Evolutionary conservation across 1,140 invertebrate genomes (phyloP), one percentile per base, ranked within the genome.

Genomic region (Gyrodactylus bullatarudis): DNA sequence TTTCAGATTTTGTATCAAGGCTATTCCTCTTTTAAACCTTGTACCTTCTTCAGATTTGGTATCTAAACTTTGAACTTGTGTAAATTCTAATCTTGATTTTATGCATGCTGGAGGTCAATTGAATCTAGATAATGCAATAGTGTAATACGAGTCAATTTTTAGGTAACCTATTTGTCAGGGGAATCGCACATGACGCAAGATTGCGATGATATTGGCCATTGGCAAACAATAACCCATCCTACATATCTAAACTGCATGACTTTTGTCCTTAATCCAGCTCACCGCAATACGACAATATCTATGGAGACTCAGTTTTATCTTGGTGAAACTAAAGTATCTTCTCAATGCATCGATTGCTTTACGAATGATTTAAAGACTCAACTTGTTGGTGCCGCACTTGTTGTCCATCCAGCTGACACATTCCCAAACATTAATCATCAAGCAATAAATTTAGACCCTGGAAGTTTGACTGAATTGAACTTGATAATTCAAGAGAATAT

Each of bases 381-480:
- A 68, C 23, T 71, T 26, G 23, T 26, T 20, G 69, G 69, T 21
- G 69, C 22, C 8, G 26, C 26, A 8, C 22, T 71, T n/a, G 16
- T 68, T 54, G 23, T 72, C 16, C 71, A 72, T 68, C 26, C 16
- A 21, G 19, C 19, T 20, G 19, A 22, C 19, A 26, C n/a, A 16
- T 72, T 72, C 8, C 71, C 71, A 2, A 68, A 72, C 23, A 20
- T 72, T 34, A 72, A 72, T 23, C 71, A 72, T 68, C 19, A 72
- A 8, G 21, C 23, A 2, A 68, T 72, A 1, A 26, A 72, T 23
- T 23, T 72, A 68, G 16, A 72, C 16, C 34, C 71, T 20, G 71
- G 71, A 8, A 27, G 1, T 26, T 23, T 72, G 1, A 34, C 71
- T 2, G 71, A 72, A 72, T 8, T 72, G 19, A 25, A 26, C 2